Evolutionary conservation across 1,140 invertebrate species (phyloP).

Genomic region (Spodoptera frugiperda): DNA sequence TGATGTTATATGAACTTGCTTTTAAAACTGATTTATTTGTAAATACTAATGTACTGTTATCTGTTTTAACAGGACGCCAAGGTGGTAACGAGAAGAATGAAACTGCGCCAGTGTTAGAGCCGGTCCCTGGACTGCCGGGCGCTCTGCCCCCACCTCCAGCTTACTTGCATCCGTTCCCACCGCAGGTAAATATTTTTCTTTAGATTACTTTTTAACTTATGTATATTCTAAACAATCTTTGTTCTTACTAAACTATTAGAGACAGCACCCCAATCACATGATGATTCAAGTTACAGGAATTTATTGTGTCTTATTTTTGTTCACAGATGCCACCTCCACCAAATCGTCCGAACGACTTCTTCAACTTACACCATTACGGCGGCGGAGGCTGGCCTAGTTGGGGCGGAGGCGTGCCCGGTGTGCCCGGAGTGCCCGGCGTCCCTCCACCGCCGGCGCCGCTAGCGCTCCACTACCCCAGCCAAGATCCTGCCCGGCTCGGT

Average conservation of each 20-base stretch:
- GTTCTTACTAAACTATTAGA: too few relatives aligned
- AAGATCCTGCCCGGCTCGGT: slow-evolving; percentile 96
- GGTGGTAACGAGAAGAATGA: slow-evolving; percentile 82
- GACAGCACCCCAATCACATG: too few relatives aligned
- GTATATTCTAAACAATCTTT: too few relatives aligned
- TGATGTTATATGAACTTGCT: not conserved
- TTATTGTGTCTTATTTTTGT: not conserved
- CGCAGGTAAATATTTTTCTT: slow-evolving; percentile 81
- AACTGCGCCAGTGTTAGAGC: slow-evolving; percentile 88
- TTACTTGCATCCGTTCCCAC: slow-evolving; percentile 77
- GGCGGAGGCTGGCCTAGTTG: slow-evolving; percentile 85
- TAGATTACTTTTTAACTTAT: not conserved
- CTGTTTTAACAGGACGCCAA: slow-evolving; percentile 71
- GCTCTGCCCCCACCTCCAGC: slow-evolving; percentile 92
- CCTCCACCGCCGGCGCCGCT: slow-evolving; percentile 86
- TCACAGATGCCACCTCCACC: slow-evolving; percentile 89
- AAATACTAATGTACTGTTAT: not conserved
- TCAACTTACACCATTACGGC: slow-evolving; percentile 89
- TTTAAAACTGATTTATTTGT: not conserved
- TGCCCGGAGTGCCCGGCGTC: slow-evolving; percentile 67
- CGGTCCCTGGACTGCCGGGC: slow-evolving; percentile 94
- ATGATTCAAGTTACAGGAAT: too few relatives aligned
- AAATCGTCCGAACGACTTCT: slow-evolving; percentile 93
- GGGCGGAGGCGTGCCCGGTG: slow-evolving; percentile 78
- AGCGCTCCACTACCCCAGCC: slow-evolving; percentile 96